These are phyloP conservation scores for Fissipunctia ypsillon DNA, from an alignment of 2,888 invertebrate species.

Conservation along the genomic window DNA sequence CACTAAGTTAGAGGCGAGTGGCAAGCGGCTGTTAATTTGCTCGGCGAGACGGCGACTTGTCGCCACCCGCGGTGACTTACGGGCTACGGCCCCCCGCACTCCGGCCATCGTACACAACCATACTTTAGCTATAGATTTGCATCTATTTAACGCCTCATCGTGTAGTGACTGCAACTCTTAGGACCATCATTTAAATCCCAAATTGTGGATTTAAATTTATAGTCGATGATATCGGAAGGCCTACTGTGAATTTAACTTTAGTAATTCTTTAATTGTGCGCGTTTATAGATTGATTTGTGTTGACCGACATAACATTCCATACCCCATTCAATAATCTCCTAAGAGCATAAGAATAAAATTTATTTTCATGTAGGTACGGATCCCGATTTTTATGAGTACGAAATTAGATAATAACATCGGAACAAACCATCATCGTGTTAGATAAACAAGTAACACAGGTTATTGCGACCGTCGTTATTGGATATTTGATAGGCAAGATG, in stretches of 20 bases:
- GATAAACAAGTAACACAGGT: constrained; percentile 79
- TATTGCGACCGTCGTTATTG: constrained; percentile 82
- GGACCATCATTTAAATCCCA: constrained; percentile 32
- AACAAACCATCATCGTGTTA: constrained; percentile 73
- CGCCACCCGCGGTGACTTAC: constrained; percentile 89
- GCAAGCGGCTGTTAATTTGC: constrained; percentile 89
- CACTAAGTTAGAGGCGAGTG: constrained; percentile 88
- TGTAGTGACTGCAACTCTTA: constrained; percentile 11
- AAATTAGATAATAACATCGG: constrained; percentile 78
- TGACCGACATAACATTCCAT: background rate
- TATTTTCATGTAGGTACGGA: constrained; percentile 70
- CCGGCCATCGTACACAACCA: constrained; percentile 67
- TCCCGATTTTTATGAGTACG: constrained; percentile 68
- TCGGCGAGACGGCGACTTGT: constrained; percentile 83
- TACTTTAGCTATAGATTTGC: constrained; percentile 77
- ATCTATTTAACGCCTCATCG: constrained; percentile 72
- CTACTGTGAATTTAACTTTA: constrained; percentile 1
- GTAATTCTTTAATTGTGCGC: background rate
- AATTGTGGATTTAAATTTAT: constrained; percentile 25
- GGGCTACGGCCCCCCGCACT: constrained; percentile 75
- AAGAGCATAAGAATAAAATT: constrained; percentile 70
- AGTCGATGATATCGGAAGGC: background rate
- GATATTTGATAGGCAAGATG: constrained; percentile 85
- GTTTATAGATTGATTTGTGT: constrained; percentile 18
- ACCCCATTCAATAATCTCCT: constrained; percentile 71